phyloP scores from a whole-genome alignment of 1,140 invertebrate species.

The Vanessa atalanta region DNA sequence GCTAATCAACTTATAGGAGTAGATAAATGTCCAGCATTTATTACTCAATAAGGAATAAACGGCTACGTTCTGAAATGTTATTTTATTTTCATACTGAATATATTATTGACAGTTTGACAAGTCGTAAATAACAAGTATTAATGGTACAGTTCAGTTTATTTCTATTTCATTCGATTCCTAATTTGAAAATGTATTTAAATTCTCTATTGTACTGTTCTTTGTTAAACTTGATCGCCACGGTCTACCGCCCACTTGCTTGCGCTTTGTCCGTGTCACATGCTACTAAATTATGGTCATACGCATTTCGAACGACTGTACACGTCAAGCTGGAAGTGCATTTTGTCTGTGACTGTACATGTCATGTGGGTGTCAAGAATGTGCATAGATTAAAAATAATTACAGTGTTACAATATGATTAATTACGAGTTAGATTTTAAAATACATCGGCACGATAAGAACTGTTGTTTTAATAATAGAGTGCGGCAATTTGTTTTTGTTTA shows the following conservation, averaged over 20 bases:
- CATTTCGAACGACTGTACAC: slow-evolving; percentile 23
- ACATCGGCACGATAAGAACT: not conserved
- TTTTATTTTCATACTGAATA: too few species aligned
- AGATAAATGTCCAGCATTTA: not conserved
- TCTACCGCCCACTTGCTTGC: slow-evolving; percentile 38
- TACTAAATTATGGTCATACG: slow-evolving; percentile 29
- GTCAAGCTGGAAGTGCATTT: slow-evolving; percentile 15
- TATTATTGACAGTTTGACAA: too few species aligned
- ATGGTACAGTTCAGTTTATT: not conserved
- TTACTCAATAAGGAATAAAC: not conserved
- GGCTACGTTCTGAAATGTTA: not conserved
- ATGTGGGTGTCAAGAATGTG: slow-evolving; percentile 45
- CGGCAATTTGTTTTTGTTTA: not conserved
- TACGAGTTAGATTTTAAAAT: slow-evolving; percentile 12
- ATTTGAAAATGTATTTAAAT: not conserved
- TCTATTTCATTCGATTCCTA: not conserved
- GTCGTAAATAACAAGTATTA: too few species aligned
- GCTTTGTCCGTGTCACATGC: slow-evolving; percentile 32
- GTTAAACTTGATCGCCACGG: slow-evolving; percentile 29
- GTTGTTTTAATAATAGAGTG: slow-evolving; percentile 22
- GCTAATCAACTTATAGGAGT: not conserved
- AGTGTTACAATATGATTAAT: slow-evolving; percentile 37
- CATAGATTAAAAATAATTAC: slow-evolving; percentile 51
- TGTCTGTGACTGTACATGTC: slow-evolving; percentile 32
- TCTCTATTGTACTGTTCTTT: slow-evolving; percentile 20